phyloP scores from a whole-genome alignment of 2,888 invertebrate genomes.

The Habroteleia sp. region DNA sequence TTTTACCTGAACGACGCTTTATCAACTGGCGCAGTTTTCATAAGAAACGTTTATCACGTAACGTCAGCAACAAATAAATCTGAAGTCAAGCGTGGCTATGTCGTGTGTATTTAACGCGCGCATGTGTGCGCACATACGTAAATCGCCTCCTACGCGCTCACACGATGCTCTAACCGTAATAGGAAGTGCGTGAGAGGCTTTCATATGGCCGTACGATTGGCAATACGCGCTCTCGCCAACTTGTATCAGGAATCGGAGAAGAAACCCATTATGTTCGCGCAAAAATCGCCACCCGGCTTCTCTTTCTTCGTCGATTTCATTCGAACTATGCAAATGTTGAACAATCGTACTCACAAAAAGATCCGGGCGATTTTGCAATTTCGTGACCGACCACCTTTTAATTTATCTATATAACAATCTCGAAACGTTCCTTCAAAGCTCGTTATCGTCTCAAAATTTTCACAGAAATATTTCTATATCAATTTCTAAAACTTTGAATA shows the following conservation, averaged over 20 bases:
- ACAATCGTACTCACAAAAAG: conserved; percentile 16
- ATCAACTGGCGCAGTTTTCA: conserved; percentile 45
- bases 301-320: conserved; percentile 38
- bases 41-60: conserved; percentile 55
- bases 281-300: conserved; percentile 24
- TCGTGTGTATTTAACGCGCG: conserved; percentile 20
- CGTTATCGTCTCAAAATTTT: too few relatives aligned
- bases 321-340: conserved; percentile 37
- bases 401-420: background rate
- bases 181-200: conserved; percentile 73
- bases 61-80: conserved; percentile 63
- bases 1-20: conserved; percentile 24
- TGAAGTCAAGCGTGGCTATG: conserved; percentile 34
- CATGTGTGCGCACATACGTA: conserved; percentile 36
- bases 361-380: conserved; percentile 14
- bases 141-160: conserved; percentile 66
- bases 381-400: background rate
- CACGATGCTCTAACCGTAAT: conserved; percentile 70
- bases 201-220: conserved; percentile 53
- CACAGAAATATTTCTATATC: too few relatives aligned
- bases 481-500: too few relatives aligned
- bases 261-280: conserved; percentile 40
- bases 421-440: background rate
- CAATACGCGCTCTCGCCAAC: conserved; percentile 45
- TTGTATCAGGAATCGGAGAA: conserved; percentile 44